These are phyloP conservation scores for Perca flavescens DNA, from an alignment of 2,113 vertebrate species.

Conservation along the genomic window DNA sequence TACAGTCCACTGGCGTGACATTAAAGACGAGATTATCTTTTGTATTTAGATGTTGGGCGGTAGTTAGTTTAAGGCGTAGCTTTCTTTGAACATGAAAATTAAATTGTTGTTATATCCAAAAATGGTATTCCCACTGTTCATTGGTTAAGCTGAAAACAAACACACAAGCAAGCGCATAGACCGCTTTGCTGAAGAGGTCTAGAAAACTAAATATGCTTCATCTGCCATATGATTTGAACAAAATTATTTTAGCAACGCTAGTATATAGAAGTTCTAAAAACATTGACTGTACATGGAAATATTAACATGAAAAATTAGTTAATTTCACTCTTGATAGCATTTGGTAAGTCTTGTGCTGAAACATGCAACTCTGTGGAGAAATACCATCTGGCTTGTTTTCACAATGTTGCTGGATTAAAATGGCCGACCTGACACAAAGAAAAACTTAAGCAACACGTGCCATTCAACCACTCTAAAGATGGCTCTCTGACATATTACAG, in stretches of 20 bases:
- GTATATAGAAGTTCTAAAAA: neutral
- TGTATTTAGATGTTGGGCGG: neutral
- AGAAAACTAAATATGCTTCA: neutral
- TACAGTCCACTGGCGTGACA: slow-evolving; percentile 10
- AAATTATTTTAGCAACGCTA: neutral
- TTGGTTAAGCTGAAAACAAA: neutral
- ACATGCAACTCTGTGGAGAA: neutral
- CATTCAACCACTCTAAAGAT: neutral
- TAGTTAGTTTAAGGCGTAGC: neutral
- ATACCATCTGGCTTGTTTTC: neutral
- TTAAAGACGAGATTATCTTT: neutral
- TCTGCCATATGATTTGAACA: too few species aligned
- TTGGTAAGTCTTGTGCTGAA: neutral
- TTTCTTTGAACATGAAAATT: neutral
- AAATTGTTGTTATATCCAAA: neutral
- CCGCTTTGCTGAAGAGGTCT: slow-evolving; percentile 1
- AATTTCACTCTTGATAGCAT: neutral
- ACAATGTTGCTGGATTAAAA: slow-evolving; percentile 10
- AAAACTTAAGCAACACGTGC: slow-evolving; percentile 8
- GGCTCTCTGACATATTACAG: neutral
- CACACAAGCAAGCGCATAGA: neutral
- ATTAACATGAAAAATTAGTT: neutral
- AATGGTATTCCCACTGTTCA: neutral
- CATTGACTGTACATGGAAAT: neutral
- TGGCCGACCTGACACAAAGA: neutral